phyloP scores from a whole-genome alignment of 2,888 invertebrate species.

The Stegana nigrithorax region DNA sequence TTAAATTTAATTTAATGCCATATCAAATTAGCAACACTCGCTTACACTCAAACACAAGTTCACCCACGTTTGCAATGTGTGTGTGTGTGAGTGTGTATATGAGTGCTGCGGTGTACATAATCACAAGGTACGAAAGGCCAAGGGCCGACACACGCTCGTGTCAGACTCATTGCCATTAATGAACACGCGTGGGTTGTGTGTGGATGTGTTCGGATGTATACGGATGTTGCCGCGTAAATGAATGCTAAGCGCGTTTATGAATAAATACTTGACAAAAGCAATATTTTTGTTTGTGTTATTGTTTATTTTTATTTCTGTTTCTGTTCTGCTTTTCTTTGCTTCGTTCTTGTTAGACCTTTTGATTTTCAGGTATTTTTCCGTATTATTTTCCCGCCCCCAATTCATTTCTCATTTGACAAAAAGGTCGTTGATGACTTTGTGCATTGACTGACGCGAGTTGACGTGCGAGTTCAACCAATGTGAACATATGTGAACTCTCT shows the following conservation, averaged over 20 bases:
- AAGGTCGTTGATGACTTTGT: no score
- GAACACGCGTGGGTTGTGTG: neutral
- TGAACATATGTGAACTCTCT: no score
- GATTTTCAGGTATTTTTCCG: no score
- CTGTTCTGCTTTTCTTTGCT: neutral
- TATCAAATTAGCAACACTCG: constrained; percentile 55
- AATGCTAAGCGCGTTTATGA: neutral
- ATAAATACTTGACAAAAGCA: neutral
- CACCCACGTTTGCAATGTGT: no score
- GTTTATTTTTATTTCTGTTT: no score
- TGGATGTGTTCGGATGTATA: no score
- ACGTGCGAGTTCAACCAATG: no score
- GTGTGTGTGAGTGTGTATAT: neutral
- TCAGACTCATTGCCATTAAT: neutral
- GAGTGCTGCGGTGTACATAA: no score
- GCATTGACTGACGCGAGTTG: no score
- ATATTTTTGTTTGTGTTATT: neutral
- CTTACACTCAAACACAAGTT: constrained; percentile 40
- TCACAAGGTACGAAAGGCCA: neutral
- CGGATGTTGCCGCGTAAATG: neutral
- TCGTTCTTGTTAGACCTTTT: no score
- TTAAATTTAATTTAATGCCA: constrained; percentile 49
- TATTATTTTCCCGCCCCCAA: no score
- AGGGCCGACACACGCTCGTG: neutral
- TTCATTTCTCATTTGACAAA: no score